These are phyloP conservation scores for Epicampocera succincta DNA, from an alignment of 2,888 invertebrate genomes.

Conservation along the genomic window DNA sequence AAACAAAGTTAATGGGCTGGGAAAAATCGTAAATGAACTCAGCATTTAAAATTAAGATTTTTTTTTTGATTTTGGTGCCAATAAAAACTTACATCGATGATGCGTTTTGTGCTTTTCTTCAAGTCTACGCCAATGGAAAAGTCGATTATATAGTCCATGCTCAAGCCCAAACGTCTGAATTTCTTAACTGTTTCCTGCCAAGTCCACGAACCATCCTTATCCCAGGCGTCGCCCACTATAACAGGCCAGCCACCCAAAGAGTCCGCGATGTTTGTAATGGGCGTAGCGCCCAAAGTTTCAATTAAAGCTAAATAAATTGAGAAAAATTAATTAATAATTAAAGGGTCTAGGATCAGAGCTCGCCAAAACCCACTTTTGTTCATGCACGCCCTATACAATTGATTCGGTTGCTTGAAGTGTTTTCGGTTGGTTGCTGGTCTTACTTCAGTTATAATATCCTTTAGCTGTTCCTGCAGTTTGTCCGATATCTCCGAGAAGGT, in stretches of 20 bases:
- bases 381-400: slow-evolving; percentile 82
- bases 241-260: slow-evolving; percentile 97
- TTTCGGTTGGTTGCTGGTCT: slow-evolving; percentile 78
- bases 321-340: not conserved
- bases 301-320: slow-evolving; percentile 85
- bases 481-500: slow-evolving; percentile 82
- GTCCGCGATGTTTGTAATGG: slow-evolving; percentile 87
- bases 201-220: slow-evolving; percentile 85
- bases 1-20: too few species aligned
- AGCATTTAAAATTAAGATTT: too few species aligned
- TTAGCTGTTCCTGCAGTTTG: slow-evolving; percentile 81
- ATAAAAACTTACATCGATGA: slow-evolving; percentile 88
- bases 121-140: slow-evolving; percentile 94
- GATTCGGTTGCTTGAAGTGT: slow-evolving; percentile 81
- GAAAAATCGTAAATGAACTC: too few species aligned
- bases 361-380: slow-evolving; percentile 79
- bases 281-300: slow-evolving; percentile 88
- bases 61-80: too few species aligned
- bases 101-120: slow-evolving; percentile 91
- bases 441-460: slow-evolving; percentile 80
- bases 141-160: slow-evolving; percentile 94
- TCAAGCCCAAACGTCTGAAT: slow-evolving; percentile 90
- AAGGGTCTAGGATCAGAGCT: too few species aligned
- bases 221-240: slow-evolving; percentile 89
- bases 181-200: slow-evolving; percentile 93